Evolutionary conservation across 2,113 vertebrate species (phyloP), one percentile per base, ranked within the genome.

Genomic region (Caretta caretta): DNA sequence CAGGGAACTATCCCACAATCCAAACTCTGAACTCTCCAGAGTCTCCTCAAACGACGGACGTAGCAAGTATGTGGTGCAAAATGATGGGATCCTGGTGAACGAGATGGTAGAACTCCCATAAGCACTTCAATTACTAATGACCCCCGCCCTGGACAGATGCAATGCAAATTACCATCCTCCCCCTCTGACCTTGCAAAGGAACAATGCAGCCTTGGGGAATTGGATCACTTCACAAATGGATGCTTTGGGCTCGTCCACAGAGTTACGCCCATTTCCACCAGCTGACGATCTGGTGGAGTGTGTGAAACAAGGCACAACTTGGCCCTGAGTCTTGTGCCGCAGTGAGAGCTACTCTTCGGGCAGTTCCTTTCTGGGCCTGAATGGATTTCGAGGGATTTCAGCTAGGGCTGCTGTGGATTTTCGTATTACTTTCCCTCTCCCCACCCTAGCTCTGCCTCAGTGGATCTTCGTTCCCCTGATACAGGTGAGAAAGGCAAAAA

Each of bases 21-120:
- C 31, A 35, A n/a, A 9, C 35, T n/a, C 35, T 20, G 35, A n/a
- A 69, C 16, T 17, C 65, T 69, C 65, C 65, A 19, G 16, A 35
- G 62, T 3, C 31, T 65, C 62, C 62, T 65, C 31, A 19, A 31
- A n/a, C 35, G 3, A 69, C 4, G 35, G 35, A n/a, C 2, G 62
- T 17, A 69, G 65, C 65, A n/a, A 69, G 65, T 35, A 20, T 5
- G 6, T 14, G 65, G 65, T 19, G 62, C 62, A n/a, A 17, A n/a
- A 69, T 8, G 72, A 10, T 5, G 5, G 10, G 42, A 46, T 25
- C n/a, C 72, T 25, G 42, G 12, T 25, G 42, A 42, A 24, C 12
- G 72, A 42, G n/a, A 75, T 0, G 0, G 0, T 19, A 1, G 31
- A 90, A 92, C 12, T 22, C 75, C 5, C 1, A 19, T 0, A 1